phyloP scores from a whole-genome alignment of 64 coral and sea anemone genomes.

The Montipora foliosa region DNA sequence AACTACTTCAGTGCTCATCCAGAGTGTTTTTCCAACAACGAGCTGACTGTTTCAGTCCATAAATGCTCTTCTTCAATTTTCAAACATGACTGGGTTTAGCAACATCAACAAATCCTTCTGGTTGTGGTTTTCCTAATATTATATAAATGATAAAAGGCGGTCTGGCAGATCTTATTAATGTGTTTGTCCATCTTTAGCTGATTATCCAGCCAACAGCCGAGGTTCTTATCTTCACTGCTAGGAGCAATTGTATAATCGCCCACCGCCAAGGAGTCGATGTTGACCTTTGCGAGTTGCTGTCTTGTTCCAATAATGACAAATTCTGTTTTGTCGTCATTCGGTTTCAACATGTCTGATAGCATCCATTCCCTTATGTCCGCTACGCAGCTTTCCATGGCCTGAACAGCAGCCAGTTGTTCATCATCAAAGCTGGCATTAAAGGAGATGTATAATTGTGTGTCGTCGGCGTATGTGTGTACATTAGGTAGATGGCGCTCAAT shows the following conservation, averaged over 20 bases:
- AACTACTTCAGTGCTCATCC: not conserved
- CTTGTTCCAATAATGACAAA: slow-evolving; percentile 13
- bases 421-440: too few relatives aligned
- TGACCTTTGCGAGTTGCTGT: not conserved
- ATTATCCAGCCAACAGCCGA: too few relatives aligned
- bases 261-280: not conserved
- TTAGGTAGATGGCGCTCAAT: slow-evolving; percentile 18
- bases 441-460: too few relatives aligned
- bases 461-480: not conserved
- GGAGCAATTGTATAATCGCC: not conserved
- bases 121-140: slow-evolving; percentile 1
- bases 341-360: not conserved
- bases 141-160: too few relatives aligned
- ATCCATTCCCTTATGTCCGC: too few relatives aligned
- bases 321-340: slow-evolving; percentile 24
- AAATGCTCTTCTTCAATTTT: slow-evolving; percentile 68
- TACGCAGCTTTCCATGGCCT: not conserved
- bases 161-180: too few relatives aligned
- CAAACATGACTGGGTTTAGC: slow-evolving; percentile 64
- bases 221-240: not conserved
- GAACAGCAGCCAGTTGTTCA: not conserved
- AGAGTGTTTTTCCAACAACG: slow-evolving; percentile 57
- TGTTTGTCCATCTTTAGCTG: too few relatives aligned
- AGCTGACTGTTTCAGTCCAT: slow-evolving; percentile 74
- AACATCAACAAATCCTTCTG: slow-evolving; percentile 71